A percentile compares a stretch with the other conserved stretches of the same genome.
phyloP scores from a whole-genome alignment of 2,113 vertebrate genomes.

The Hippocampus abdominalis region DNA sequence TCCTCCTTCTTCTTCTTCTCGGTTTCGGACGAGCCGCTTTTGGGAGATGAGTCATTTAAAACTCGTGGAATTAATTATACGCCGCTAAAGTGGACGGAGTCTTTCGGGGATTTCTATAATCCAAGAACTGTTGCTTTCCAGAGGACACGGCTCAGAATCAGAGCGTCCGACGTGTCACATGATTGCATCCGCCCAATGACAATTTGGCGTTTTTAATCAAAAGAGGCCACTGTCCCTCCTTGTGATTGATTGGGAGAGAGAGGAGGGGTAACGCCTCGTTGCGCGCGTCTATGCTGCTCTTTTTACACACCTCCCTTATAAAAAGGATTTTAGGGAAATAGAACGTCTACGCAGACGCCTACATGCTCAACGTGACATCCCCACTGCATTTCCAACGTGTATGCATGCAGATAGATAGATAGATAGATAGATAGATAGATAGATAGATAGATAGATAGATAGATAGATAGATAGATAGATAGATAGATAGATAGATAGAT shows the following conservation, averaged over 20 bases:
- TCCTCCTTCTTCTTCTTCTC: constrained; percentile 20
- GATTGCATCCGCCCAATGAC: constrained; percentile 99
- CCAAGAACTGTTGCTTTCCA: constrained; percentile 98
- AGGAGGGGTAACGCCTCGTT: background rate
- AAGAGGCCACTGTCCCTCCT: constrained; percentile 88
- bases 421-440: background rate
- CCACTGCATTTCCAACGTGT: too few species aligned
- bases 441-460: background rate
- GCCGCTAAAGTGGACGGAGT: constrained; percentile 92
- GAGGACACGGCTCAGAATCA: constrained; percentile 98
- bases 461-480: too few species aligned
- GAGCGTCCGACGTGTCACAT: constrained; percentile 99
- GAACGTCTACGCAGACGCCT: too few species aligned
- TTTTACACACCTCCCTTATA: too few species aligned
- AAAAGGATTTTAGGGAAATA: too few species aligned
- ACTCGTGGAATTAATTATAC: constrained; percentile 78
- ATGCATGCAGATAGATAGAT: too few species aligned
- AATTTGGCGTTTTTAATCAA: constrained; percentile 94
- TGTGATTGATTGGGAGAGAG: background rate
- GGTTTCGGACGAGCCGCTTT: constrained; percentile 80
- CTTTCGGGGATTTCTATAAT: constrained; percentile 89
- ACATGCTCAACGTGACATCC: too few species aligned
- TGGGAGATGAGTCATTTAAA: constrained; percentile 60
- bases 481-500: background rate
- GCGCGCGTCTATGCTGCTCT: too few species aligned